Conservation (phyloP, 1,140 invertebrate species). For the Doryteuthis pealeii region DNA sequence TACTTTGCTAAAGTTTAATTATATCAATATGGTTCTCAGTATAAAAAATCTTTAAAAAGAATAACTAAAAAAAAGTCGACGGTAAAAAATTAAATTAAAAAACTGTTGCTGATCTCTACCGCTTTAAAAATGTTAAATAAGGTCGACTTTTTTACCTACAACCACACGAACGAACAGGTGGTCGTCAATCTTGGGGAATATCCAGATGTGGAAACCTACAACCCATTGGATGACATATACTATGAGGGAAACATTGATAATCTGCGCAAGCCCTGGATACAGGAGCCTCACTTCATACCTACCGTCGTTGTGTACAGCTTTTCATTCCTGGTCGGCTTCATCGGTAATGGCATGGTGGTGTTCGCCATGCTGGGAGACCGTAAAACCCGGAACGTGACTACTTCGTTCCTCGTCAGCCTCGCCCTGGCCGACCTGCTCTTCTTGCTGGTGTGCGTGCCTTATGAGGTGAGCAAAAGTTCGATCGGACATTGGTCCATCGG, state of each 20-base stretch:
- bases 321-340: conserved; percentile 75
- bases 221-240: conserved; percentile 18
- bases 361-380: conserved; percentile 82
- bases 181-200: background rate
- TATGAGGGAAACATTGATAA: conserved; percentile 43
- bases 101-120: too few relatives aligned
- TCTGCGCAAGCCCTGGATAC: conserved; percentile 43
- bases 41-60: too few relatives aligned
- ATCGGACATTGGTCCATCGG: conserved; percentile 77
- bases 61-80: too few relatives aligned
- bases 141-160: background rate
- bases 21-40: too few relatives aligned
- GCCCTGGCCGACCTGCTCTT: conserved; percentile 89
- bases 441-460: conserved; percentile 82
- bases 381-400: conserved; percentile 84
- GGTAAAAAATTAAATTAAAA: too few relatives aligned
- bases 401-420: conserved; percentile 89
- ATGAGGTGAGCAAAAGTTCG: conserved; percentile 86
- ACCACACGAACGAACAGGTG: background rate
- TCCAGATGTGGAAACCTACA: background rate
- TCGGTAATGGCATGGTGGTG: conserved; percentile 86
- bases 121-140: too few relatives aligned
- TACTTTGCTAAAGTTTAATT: too few relatives aligned
- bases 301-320: conserved; percentile 67
- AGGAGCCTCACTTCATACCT: conserved; percentile 47